Conservation (phyloP, 2,888 invertebrate species). For the Ashinkailepas kermadecensis region DNA sequence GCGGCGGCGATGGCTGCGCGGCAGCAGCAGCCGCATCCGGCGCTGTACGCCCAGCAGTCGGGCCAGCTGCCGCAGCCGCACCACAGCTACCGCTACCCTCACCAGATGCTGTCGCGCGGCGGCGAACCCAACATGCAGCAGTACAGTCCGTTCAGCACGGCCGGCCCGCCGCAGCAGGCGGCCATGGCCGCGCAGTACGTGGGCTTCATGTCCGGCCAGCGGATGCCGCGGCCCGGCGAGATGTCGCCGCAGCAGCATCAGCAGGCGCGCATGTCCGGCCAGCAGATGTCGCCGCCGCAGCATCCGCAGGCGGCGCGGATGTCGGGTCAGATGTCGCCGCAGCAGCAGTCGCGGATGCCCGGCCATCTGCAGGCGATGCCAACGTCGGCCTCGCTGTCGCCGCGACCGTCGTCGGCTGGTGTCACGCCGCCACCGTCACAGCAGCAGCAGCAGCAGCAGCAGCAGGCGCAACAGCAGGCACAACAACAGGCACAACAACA, state of each 20-base stretch:
- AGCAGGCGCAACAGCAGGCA: not conserved
- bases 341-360: not conserved
- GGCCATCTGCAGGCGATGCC: not conserved
- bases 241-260: not conserved
- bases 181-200: not conserved
- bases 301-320: not conserved
- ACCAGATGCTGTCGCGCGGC: not conserved
- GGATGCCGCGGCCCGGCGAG: conserved; percentile 15
- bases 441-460: not conserved
- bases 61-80: conserved; percentile 9
- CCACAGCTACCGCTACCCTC: not conserved
- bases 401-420: not conserved
- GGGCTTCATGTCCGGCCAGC: conserved; percentile 12
- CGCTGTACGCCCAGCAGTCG: not conserved
- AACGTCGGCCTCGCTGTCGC: not conserved
- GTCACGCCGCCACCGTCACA: conserved; percentile 8
- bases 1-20: not conserved
- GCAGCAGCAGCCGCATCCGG: not conserved
- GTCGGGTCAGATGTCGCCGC: conserved; percentile 4
- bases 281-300: not conserved
- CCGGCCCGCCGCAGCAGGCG: not conserved
- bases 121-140: not conserved
- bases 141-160: not conserved
- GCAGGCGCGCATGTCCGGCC: not conserved
- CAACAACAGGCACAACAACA: not conserved